phyloP scores from a whole-genome alignment of 1,140 invertebrate species.

The Amphibalanus amphitrite region DNA sequence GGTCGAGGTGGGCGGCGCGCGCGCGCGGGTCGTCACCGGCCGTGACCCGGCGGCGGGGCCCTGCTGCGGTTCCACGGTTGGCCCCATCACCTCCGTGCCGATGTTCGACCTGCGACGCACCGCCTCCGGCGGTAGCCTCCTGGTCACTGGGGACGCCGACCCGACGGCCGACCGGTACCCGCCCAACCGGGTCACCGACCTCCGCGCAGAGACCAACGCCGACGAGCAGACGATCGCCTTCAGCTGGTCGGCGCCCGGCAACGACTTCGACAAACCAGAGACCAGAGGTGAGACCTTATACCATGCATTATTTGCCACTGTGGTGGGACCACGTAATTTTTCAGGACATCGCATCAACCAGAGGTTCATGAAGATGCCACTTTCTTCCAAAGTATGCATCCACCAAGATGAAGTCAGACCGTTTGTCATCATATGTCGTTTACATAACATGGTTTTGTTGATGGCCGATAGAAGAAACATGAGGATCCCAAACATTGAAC shows the following conservation, averaged over 20 bases:
- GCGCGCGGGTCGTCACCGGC: neutral
- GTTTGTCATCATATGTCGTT: too few species aligned
- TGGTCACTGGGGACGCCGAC: constrained; percentile 15
- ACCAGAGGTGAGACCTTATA: neutral
- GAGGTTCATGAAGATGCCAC: too few species aligned
- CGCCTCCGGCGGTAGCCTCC: constrained; percentile 8
- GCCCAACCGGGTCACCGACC: constrained; percentile 24
- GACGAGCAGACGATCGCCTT: constrained; percentile 21
- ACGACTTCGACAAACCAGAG: constrained; percentile 20
- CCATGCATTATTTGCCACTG: too few species aligned
- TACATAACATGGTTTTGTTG: too few species aligned
- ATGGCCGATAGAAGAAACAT: too few species aligned
- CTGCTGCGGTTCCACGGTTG: neutral
- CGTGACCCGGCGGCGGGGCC: neutral
- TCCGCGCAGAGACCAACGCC: constrained; percentile 18
- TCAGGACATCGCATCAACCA: too few species aligned
- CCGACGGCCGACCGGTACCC: too few species aligned
- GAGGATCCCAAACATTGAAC: too few species aligned
- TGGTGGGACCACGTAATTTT: too few species aligned
- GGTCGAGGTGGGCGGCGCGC: neutral
- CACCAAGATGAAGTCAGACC: too few species aligned
- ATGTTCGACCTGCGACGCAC: neutral
- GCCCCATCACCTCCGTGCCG: neutral
- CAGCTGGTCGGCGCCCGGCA: constrained; percentile 23
- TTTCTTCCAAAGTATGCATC: too few species aligned